Evolutionary conservation across 2,113 vertebrate genomes (phyloP), one percentile per base, ranked within the genome.

Genomic region (Heliornis fulica): DNA sequence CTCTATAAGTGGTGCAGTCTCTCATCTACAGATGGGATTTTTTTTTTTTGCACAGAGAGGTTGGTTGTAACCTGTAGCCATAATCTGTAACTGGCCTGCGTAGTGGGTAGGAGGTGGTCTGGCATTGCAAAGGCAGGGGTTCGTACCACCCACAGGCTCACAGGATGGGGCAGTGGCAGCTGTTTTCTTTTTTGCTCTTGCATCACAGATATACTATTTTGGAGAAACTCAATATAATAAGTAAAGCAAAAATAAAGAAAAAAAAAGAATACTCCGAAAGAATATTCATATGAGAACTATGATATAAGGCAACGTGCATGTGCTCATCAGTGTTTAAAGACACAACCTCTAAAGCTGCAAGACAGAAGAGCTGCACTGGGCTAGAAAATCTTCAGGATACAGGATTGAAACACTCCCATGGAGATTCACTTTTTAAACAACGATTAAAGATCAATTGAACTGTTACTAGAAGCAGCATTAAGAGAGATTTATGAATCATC

Each of bases 401-500:
- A 71, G 76, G 68, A 57, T 0, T 81, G 68, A 92, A 94, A 83
- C 48, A 40, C 21, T 90, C 89, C 85, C 88, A 65, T 56, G 45
- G 94, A 94, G 83, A 96, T 93, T 93, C 80, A 51, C 76, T 90
- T 96, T 94, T 94, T 92, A 96, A 97, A 75, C 79, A 93, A 94
- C 1, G 0, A 64, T 84, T 96, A 78, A 87, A 86, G 83, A 92
- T 93, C 92, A 95, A 88, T 93, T 61, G 92, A 94, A 83, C 51
- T 88, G 88, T 95, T 96, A 94, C 75, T 75, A 79, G 92, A 90
- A 90, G 72, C 69, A 84, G 48, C 76, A 78, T 89, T 93, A 84
- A 76, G 51, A 82, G 53, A 96, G 93, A 97, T 96, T 96, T 93
- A 96, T 89, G 90, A 81, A 89, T 93, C 71, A 72, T 21, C 79